These are phyloP conservation scores for Puma concolor DNA, from an alignment of 2,113 vertebrate species.

Conservation along the genomic window DNA sequence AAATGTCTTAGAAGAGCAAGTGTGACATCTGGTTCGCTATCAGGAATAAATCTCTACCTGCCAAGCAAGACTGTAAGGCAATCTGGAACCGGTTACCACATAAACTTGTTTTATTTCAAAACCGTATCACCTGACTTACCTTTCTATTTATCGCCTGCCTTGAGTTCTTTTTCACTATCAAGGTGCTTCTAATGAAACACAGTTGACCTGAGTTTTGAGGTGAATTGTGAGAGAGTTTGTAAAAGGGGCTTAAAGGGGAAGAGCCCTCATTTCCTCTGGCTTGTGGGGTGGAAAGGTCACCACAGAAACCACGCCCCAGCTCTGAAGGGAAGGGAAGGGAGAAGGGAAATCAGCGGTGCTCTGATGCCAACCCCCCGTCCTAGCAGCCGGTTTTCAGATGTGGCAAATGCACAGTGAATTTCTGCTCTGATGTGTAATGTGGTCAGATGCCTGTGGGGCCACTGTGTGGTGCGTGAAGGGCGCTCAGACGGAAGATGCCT, in stretches of 20 bases:
- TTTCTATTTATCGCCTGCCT: conserved; percentile 69
- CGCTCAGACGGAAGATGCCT: background rate
- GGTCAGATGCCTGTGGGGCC: fast-evolving
- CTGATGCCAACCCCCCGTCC: fast-evolving
- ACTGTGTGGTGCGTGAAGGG: fast-evolving
- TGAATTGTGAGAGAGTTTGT: conserved; percentile 23
- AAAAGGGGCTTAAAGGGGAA: conserved; percentile 52
- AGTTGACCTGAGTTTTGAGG: conserved; percentile 56
- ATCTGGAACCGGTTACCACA: conserved; percentile 79
- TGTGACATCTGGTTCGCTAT: conserved; percentile 82
- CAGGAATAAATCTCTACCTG: conserved; percentile 85
- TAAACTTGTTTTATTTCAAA: conserved; percentile 81
- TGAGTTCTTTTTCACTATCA: conserved; percentile 69
- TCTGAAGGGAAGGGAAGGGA: background rate
- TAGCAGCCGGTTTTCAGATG: background rate
- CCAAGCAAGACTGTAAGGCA: conserved; percentile 77
- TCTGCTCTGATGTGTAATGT: background rate
- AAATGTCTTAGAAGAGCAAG: conserved; percentile 81
- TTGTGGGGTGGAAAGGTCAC: background rate
- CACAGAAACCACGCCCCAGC: background rate
- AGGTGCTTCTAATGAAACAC: conserved; percentile 69
- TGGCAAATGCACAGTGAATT: fast-evolving
- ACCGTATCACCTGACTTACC: conserved; percentile 74
- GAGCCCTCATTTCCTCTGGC: background rate
- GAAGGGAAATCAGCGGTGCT: background rate